These are phyloP conservation scores for Spinibarbus caldwelli DNA, from an alignment of 2,797 vertebrate genomes.

Conservation along the genomic window DNA sequence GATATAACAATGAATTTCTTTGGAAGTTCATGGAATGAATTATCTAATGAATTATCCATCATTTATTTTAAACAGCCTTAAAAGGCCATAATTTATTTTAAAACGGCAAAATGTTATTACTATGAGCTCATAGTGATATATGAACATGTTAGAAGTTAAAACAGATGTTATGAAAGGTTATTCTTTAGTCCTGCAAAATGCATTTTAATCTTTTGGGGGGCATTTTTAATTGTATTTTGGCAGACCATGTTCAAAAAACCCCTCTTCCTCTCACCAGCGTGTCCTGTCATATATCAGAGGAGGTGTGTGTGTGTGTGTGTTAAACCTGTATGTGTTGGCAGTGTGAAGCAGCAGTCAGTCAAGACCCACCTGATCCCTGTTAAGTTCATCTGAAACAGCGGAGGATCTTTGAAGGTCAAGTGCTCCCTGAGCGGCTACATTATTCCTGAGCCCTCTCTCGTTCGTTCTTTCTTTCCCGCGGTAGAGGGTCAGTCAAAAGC, in stretches of 20 bases:
- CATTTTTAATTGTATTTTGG: conserved; percentile 41
- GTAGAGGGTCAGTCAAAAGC: conserved; percentile 35
- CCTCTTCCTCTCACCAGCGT: not conserved
- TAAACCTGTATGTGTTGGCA: not conserved
- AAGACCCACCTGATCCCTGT: conserved; percentile 64
- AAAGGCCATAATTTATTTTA: not conserved
- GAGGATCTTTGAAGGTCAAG: conserved; percentile 76
- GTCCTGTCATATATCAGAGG: conserved; percentile 34
- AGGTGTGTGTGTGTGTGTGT: conserved; percentile 21
- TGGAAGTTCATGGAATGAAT: not conserved
- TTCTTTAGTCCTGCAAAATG: conserved; percentile 46
- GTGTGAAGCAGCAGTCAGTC: conserved; percentile 49
- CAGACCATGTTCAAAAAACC: conserved; percentile 31
- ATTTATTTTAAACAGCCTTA: not conserved
- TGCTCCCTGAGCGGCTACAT: conserved; percentile 58
- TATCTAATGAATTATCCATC: not conserved
- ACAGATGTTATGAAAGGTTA: conserved; percentile 54
- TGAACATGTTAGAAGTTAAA: conserved; percentile 39
- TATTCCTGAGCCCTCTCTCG: conserved; percentile 35
- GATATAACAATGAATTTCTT: not conserved
- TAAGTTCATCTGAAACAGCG: conserved; percentile 71
- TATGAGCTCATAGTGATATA: conserved; percentile 35
- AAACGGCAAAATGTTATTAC: not conserved
- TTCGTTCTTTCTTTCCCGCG: conserved; percentile 17
- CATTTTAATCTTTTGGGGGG: conserved; percentile 46